Percentiles rank a stretch among this genome's conserved stretches.
Evolutionary conservation across 2,113 vertebrate species (phyloP).

Genomic region (Scopus umbretta): DNA sequence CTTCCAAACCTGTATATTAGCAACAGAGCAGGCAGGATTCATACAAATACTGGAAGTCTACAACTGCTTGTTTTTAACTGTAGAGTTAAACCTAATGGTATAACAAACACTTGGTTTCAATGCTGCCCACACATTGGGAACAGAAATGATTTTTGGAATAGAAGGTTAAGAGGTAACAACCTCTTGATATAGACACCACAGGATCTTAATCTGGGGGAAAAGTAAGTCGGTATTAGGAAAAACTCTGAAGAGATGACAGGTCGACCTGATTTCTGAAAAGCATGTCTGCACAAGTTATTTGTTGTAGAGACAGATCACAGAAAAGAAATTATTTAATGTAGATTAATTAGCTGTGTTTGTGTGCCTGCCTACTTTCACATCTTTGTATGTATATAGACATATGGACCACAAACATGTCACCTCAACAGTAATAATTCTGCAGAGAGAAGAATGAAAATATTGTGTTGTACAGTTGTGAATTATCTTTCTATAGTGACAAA

Average conservation of each 20-base stretch:
- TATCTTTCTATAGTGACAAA: background rate
- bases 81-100: background rate
- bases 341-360: background rate
- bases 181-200: background rate
- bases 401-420: background rate
- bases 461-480: fast-evolving
- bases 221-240: background rate
- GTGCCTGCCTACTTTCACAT: background rate
- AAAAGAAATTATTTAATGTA: background rate
- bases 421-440: background rate
- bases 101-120: background rate
- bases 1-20: background rate
- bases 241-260: background rate
- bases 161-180: background rate
- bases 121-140: background rate
- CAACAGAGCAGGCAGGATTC: background rate
- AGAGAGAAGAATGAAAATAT: background rate
- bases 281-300: fast-evolving
- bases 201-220: background rate
- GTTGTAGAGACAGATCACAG: background rate
- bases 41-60: background rate
- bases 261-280: background rate
- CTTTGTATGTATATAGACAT: background rate
- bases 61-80: background rate
- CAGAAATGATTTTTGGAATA: background rate